A percentile compares a stretch with the other conserved stretches of the same genome.
These are phyloP conservation scores for Anguilla japonica DNA, from an alignment of 2,113 vertebrate species.

Conservation along the genomic window DNA sequence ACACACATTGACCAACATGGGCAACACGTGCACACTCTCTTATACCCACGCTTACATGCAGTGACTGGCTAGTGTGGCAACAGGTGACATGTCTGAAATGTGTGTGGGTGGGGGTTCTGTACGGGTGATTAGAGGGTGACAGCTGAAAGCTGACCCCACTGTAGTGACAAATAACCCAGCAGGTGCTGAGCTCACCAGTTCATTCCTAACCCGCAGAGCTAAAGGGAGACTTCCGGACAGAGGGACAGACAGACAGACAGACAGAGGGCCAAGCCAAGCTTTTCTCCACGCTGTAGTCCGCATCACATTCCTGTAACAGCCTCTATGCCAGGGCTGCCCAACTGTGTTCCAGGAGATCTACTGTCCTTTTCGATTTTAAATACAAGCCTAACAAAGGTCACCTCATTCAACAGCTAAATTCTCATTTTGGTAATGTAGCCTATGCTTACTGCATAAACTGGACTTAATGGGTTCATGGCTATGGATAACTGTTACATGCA, in stretches of 20 bases:
- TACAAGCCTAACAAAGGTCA: no score
- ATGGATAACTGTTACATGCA: no score
- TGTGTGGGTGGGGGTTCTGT: constrained; percentile 13
- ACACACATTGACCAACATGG: neutral
- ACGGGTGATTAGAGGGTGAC: constrained; percentile 63
- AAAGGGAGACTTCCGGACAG: constrained; percentile 56
- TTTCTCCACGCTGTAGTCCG: neutral
- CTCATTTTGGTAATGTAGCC: no score
- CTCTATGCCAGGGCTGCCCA: no score
- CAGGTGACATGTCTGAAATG: constrained; percentile 48
- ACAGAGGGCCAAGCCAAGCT: neutral
- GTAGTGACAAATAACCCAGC: constrained; percentile 67
- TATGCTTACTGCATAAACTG: no score
- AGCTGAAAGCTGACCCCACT: constrained; percentile 69
- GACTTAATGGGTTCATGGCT: no score
- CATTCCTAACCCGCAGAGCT: constrained; percentile 26
- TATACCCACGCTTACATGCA: neutral
- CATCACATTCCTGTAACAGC: neutral
- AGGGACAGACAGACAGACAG: neutral
- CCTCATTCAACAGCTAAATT: no score
- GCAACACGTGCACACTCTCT: neutral
- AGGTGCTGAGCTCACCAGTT: constrained; percentile 61
- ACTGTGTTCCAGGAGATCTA: no score
- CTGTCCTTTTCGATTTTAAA: no score
- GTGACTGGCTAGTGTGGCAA: neutral